Evolutionary conservation across 1,140 invertebrate species (phyloP).

Genomic region (Pseudomyrmex pallidus): DNA sequence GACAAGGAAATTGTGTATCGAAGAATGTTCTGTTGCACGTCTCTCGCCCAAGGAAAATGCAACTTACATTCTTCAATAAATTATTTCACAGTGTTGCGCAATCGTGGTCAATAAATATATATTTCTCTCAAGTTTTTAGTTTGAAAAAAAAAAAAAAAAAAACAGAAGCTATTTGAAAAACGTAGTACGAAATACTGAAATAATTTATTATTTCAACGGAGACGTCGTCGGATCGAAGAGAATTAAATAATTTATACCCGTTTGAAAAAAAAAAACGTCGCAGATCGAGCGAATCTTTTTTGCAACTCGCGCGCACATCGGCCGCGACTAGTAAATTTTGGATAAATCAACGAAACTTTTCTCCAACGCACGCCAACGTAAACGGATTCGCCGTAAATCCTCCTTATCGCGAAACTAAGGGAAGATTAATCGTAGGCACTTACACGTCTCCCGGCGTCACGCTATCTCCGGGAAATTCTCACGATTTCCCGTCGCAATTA

Average conservation of each 20-base stretch:
- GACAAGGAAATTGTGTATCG: background rate
- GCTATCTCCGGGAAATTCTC: conserved; percentile 48
- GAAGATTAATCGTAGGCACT: conserved; percentile 64
- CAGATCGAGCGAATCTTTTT: background rate
- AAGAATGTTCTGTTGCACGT: too few species aligned
- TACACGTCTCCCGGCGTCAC: conserved; percentile 26
- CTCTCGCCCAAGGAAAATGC: background rate
- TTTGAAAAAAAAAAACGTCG: background rate
- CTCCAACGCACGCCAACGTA: conserved; percentile 37
- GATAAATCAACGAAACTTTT: conserved; percentile 61
- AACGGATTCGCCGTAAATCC: conserved; percentile 63
- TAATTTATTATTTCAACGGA: background rate
- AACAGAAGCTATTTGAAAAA: background rate
- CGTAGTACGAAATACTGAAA: background rate
- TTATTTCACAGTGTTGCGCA: background rate
- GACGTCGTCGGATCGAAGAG: background rate
- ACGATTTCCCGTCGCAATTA: conserved; percentile 45
- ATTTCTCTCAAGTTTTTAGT: background rate
- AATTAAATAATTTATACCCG: background rate
- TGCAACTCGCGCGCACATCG: conserved; percentile 7
- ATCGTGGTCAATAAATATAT: background rate
- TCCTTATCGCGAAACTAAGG: conserved; percentile 60
- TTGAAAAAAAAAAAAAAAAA: background rate
- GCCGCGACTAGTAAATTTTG: conserved; percentile 41
- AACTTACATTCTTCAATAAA: conserved; percentile 6